A percentile compares a stretch with the other conserved stretches of the same genome.
phyloP scores from a whole-genome alignment of 2,113 vertebrate genomes.

The Notechis scutatus region DNA sequence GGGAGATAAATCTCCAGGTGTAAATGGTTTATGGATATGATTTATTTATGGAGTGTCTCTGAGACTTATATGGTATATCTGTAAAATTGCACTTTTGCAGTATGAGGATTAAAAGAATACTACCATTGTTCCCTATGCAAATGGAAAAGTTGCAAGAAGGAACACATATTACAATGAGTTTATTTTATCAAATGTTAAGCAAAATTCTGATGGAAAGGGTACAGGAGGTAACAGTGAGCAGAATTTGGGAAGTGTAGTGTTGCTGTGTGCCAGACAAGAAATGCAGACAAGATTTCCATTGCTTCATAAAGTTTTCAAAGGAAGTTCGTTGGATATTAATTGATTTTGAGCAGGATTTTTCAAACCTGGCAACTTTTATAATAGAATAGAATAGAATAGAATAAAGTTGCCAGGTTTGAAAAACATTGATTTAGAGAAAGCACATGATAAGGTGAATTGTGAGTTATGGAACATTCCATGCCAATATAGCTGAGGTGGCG shows the following conservation, averaged over 20 bases:
- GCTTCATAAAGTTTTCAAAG: not conserved
- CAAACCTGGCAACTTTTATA: not conserved
- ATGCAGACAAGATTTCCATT: not conserved
- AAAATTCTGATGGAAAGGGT: not conserved
- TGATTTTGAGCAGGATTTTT: not conserved
- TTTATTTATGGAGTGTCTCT: not conserved
- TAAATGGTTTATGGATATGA: not conserved
- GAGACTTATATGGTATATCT: not conserved
- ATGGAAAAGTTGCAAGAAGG: not conserved
- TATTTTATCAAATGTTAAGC: not conserved
- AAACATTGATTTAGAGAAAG: not conserved
- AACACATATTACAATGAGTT: not conserved
- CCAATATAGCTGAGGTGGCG: not conserved
- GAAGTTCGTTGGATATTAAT: not conserved
- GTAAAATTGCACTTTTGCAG: not conserved
- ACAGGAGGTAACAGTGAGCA: not conserved
- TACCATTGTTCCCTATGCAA: not conserved
- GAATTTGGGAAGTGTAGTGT: not conserved
- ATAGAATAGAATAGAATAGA: no score
- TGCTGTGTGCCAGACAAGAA: not conserved
- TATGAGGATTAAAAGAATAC: not conserved
- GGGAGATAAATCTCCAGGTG: not conserved
- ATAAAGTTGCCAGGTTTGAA: not conserved
- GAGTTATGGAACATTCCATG: not conserved
- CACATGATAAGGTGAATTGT: not conserved